phyloP scores from a whole-genome alignment of 1,140 invertebrate genomes.

The Tetramorium alpestre region DNA sequence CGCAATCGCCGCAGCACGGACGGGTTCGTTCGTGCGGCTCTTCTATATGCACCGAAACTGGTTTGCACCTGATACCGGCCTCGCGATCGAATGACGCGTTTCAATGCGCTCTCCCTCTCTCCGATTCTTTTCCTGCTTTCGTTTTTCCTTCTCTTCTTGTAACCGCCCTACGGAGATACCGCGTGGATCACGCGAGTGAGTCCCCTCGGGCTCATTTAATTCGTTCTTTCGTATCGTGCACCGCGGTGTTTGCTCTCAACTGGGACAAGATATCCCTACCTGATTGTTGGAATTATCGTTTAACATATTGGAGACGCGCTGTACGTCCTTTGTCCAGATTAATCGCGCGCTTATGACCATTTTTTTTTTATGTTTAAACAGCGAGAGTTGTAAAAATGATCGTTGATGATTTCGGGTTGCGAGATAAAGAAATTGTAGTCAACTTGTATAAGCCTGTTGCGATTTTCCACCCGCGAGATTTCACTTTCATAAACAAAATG shows the following conservation, averaged over 20 bases:
- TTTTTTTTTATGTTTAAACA: background rate
- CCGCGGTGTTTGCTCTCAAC: constrained; percentile 34
- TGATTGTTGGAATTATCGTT: constrained; percentile 11
- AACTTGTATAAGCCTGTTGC: constrained; percentile 46
- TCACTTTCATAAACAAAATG: constrained; percentile 69
- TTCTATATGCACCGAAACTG: constrained; percentile 79
- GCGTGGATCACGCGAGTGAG: constrained; percentile 70
- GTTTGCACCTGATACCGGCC: constrained; percentile 85
- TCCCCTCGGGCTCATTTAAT: constrained; percentile 36
- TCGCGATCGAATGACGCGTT: constrained; percentile 84
- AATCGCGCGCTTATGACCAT: background rate
- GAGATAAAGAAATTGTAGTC: background rate
- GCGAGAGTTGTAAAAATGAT: background rate
- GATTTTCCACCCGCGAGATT: constrained; percentile 39
- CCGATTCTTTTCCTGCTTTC: constrained; percentile 58
- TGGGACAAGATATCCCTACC: constrained; percentile 6
- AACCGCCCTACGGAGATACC: constrained; percentile 64
- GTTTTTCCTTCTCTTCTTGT: constrained; percentile 47
- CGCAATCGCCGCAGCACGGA: constrained; percentile 73
- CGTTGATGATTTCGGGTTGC: background rate
- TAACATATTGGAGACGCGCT: background rate
- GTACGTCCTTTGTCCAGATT: background rate
- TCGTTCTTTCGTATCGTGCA: constrained; percentile 20
- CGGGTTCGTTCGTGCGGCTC: constrained; percentile 63
- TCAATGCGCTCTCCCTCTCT: constrained; percentile 77